Base-by-base conservation (phyloP, 2,113 vertebrate species). In the Periophthalmus modestus region DNA sequence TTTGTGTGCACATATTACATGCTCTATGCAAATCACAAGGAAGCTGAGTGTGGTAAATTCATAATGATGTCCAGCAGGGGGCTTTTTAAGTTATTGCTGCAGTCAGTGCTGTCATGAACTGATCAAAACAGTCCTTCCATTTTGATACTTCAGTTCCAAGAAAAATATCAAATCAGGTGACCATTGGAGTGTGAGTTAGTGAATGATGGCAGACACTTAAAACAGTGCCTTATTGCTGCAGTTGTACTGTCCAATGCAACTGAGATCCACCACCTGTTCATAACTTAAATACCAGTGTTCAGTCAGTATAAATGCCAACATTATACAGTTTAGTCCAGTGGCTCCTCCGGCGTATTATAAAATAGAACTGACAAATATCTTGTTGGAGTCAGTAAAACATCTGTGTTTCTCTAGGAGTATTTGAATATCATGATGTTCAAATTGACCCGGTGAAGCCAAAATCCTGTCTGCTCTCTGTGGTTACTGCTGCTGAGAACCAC, bases 211-310 rank as follows among this genome's bases (percentile, higher is more conserved):
- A 82, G 89, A 91, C 85, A 86, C 87, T 85, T 72, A 82, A 91
- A 78, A 89, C 91, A 89, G 92, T 94, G 93, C 93, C 93, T 94
- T 94, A 94, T 85, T 69, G 66, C 39, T 77, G 78, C 81, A 82
- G 89, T 83, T 89, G 84, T 85, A 80, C 72, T 73, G 78, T 86
- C 75, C 75, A 70, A 84, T 69, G 88, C 83, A 81, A 43, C 78
- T 69, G 62, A 84, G 75, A 74, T 82, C 84, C 59, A 80, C 71
- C 47, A 73, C 67, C 76, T 81, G 73, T 84, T 50, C 65, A 71
- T 47, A 69, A 79, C 66, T 23, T 23, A n/a, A 54, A 28, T 67
- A 39, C 54, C 18, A 62, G 73, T 73, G 79, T 81, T 83, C 28
- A 81, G 71, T 47, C 19, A 69, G 58, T 10, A 10, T 43, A 63